Base-by-base conservation (phyloP, 2,797 vertebrate genomes). In the Paratrypauchen microcephalus region DNA sequence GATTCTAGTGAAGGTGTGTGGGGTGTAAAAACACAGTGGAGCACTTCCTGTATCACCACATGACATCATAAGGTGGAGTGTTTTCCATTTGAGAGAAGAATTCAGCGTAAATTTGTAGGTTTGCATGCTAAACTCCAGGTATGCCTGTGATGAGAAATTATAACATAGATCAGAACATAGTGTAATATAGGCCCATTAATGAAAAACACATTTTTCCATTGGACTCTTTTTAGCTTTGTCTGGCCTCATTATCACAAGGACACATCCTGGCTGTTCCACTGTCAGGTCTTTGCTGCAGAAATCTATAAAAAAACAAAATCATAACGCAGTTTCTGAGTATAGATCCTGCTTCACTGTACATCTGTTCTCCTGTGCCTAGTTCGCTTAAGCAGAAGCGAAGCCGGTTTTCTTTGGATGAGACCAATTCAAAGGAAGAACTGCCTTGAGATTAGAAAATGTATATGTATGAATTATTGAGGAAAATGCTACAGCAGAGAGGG, bases 381-480 rank as follows among this genome's bases (percentile, higher is more conserved):
- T n/a, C 36, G 65, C 74, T 69, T 70, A 75, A 84, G 74, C 68
- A 21, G 77, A 66, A 41, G 61, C 30, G 47, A 72, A 68, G 45
- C 50, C 66, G 52, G 79, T 83, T 82, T 71, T 66, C 74, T 79
- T 82, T 78, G 71, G 73, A 76, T 76, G 70, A 73, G 77, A 76
- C 66, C 65, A 32, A 73, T 76, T 71, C 68, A 66, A 28, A 24
- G n/a, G 21, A 57, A 36, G 50, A 62, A 67, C 66, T 70, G 24
- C 48, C 64, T 9, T 1, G 66, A 66, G 32, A 54, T 75, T 73
- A 75, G 39, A 74, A 65, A 81, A 75, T 30, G 41, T 39, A 65
- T 58, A 32, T 30, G 41, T 45, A 82, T 86, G 70, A 85, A 90
- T 88, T 83, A 90, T 89, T 87, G 67, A 89, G 74, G 71, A 48